Evolutionary conservation across 2,888 invertebrate genomes (phyloP), one percentile per base, ranked within the genome.

Genomic region (Geophilus truncorum): DNA sequence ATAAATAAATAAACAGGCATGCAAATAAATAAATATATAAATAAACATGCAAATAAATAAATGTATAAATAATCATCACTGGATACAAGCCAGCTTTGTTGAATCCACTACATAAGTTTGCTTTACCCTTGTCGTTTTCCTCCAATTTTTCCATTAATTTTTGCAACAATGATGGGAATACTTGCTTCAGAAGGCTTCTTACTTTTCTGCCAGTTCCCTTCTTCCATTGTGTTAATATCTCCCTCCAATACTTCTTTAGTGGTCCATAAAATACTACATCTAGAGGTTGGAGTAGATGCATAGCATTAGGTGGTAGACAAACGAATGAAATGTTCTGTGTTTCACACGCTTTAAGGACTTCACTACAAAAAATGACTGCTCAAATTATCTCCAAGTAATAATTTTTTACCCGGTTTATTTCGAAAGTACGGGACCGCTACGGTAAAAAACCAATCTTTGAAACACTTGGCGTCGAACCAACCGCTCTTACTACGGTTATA

Each of bases 341-440:
- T 81, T 85, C 82, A 82, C 87, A 88, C 32, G 82, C 28, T 77
- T 84, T 34, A 15, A 87, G 82, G 28, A 86, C 83, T 34, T 84
- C 83, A 18, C 81, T 23, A 77, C 83, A 85, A 30, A n/a, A 86
- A 82, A 80, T 87, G 86, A 75, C 84, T 84, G 7, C 85, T 84
- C 77, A 87, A 82, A 83, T 87, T 87, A 81, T 88, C 86, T 0
- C 87, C 87, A 80, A 87, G 85, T 6, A 87, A 34, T 28, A 85
- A 83, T 83, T 87, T 87, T 79, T 57, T 84, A 3, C 86, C 86
- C 30, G 79, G 45, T 81, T 83, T 83, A 18, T 84, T 81, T 62
- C 79, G 30, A 23, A 87, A 81, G 81, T 83, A 82, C 77, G 84
- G 84, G 25, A 87, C 75, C 36, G 84, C 82, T 21, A 83, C 23